Evolutionary conservation across 2,888 invertebrate species (phyloP).

Genomic region (Acleris laterana): DNA sequence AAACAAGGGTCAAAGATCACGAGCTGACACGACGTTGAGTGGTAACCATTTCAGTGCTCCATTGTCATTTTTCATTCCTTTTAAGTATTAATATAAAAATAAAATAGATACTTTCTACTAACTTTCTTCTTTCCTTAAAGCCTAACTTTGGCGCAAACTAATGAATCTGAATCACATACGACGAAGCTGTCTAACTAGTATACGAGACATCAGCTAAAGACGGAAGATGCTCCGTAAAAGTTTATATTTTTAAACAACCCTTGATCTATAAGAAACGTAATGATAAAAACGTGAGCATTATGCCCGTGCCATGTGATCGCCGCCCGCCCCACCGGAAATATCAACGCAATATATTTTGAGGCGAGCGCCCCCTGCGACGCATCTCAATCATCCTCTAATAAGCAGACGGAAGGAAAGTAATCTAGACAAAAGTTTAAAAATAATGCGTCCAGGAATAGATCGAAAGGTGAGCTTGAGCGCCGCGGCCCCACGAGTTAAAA

Average conservation of each 20-base stretch:
- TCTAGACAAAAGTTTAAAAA: constrained; percentile 84
- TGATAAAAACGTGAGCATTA: constrained; percentile 52
- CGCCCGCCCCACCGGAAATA: constrained; percentile 69
- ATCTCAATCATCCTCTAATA: constrained; percentile 82
- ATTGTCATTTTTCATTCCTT: too few species aligned
- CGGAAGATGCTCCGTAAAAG: constrained; percentile 13
- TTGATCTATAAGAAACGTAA: constrained; percentile 40
- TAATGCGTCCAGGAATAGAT: constrained; percentile 76
- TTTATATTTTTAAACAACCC: constrained; percentile 34
- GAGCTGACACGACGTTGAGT: too few species aligned
- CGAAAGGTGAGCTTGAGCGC: constrained; percentile 81
- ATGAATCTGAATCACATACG: not conserved
- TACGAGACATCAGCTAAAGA: constrained; percentile 6
- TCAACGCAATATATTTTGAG: constrained; percentile 69
- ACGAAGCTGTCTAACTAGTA: not conserved
- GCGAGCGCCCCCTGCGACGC: constrained; percentile 81
- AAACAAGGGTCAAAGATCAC: too few species aligned
- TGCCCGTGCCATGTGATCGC: constrained; percentile 57
- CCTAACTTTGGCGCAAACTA: too few species aligned
- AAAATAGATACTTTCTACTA: too few species aligned
- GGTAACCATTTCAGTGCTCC: too few species aligned
- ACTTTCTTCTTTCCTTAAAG: too few species aligned
- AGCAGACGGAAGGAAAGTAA: constrained; percentile 82
- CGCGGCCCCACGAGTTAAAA: constrained; percentile 77
- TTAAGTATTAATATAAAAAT: too few species aligned